A percentile compares a stretch with the other conserved stretches of the same genome.
These are phyloP conservation scores for Cynodonichthys magdalenae DNA, from an alignment of 2,797 vertebrate species.

Conservation along the genomic window DNA sequence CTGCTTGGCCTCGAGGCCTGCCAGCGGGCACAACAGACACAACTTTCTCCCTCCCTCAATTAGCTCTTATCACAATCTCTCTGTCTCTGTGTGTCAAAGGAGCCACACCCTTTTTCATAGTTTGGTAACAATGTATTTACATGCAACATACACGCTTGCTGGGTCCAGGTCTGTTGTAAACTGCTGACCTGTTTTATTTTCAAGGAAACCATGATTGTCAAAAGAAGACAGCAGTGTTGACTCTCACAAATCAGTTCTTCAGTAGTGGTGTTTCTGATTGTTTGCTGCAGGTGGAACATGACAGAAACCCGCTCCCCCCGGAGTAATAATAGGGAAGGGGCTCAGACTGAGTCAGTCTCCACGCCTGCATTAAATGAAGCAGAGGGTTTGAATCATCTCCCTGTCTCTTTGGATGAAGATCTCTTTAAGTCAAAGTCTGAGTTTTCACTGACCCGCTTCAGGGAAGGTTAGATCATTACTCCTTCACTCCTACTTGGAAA, in stretches of 20 bases:
- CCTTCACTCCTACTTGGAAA: neutral
- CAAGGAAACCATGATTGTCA: neutral
- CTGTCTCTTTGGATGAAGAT: conserved; percentile 53
- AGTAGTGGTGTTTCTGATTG: conserved; percentile 14
- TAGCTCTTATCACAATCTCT: too few relatives aligned
- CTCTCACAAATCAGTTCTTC: conserved; percentile 31
- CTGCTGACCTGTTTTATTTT: conserved; percentile 11
- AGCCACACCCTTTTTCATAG: too few relatives aligned
- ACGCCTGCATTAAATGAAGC: conserved; percentile 49
- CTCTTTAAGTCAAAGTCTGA: conserved; percentile 19
- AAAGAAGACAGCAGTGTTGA: conserved; percentile 35
- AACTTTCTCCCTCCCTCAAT: too few relatives aligned
- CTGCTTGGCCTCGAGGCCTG: too few relatives aligned
- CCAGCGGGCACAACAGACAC: too few relatives aligned
- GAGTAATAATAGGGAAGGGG: conserved; percentile 7
- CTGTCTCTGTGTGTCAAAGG: too few relatives aligned
- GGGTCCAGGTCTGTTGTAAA: conserved; percentile 14
- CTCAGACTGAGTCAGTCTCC: conserved; percentile 29
- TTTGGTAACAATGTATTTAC: too few relatives aligned
- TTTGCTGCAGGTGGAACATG: conserved; percentile 2
- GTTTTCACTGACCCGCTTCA: conserved; percentile 15
- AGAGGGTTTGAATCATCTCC: conserved; percentile 51
- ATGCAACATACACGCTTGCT: too few relatives aligned
- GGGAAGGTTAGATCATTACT: conserved; percentile 36
- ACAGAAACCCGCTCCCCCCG: conserved; percentile 10